A percentile compares a stretch with the other conserved stretches of the same genome.
Conservation (phyloP, 2,797 vertebrate genomes). For the Syndactyla subalaris region DNA sequence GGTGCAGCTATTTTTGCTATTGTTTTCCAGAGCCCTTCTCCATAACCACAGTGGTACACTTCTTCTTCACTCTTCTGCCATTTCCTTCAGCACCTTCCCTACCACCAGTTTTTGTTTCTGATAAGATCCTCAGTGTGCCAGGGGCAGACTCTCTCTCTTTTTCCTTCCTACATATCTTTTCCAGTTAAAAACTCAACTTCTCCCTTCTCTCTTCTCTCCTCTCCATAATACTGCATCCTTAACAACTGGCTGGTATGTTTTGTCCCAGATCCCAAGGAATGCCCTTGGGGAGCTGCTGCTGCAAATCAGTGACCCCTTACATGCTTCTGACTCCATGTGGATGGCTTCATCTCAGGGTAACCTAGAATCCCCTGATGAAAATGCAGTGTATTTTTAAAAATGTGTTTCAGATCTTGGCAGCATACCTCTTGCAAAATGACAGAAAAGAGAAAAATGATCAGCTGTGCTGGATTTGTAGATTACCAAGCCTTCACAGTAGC, state of each 20-base stretch:
- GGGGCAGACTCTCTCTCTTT: not conserved
- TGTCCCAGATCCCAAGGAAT: not conserved
- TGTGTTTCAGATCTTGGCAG: not conserved
- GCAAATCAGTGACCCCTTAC: not conserved
- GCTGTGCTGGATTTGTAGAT: not conserved
- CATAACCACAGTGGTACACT: fast-evolving
- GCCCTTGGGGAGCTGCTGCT: not conserved
- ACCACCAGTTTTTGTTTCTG: not conserved
- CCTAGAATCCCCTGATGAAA: conserved; percentile 1
- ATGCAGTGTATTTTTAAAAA: not conserved
- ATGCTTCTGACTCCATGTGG: fast-evolving
- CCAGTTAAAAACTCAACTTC: not conserved
- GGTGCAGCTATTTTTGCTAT: not conserved
- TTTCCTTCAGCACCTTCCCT: not conserved
- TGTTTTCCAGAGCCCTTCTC: not conserved
- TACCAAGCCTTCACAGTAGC: not conserved
- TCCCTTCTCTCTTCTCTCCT: not conserved
- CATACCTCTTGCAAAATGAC: not conserved
- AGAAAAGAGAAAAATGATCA: not conserved
- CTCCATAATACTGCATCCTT: not conserved
- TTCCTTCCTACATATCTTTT: not conserved
- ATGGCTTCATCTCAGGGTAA: not conserved
- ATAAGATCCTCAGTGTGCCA: not conserved
- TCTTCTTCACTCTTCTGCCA: not conserved
- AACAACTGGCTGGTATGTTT: not conserved